phyloP scores from a whole-genome alignment of 2,797 vertebrate species.

The Mareca penelope region DNA sequence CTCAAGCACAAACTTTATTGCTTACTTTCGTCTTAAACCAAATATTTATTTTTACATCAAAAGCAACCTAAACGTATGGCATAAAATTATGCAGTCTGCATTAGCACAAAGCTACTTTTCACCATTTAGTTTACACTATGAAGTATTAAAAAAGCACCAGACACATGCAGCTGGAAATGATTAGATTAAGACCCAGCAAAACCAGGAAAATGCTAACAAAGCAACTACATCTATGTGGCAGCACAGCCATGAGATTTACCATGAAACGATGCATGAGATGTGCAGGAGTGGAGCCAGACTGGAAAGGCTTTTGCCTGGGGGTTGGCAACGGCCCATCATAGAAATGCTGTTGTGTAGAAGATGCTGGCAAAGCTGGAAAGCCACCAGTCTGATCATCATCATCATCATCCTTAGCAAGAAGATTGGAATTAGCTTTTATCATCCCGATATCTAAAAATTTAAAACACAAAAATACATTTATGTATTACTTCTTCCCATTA shows the following conservation, averaged over 20 bases:
- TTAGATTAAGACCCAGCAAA: background rate
- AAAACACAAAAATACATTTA: background rate
- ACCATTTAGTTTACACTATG: background rate
- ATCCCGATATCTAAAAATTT: conserved; percentile 81
- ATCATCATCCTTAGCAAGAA: conserved; percentile 70
- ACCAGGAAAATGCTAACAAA: background rate
- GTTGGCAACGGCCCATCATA: conserved; percentile 92
- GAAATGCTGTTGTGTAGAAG: conserved; percentile 66
- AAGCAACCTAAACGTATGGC: background rate
- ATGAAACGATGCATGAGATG: conserved; percentile 96
- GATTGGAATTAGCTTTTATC: conserved; percentile 74
- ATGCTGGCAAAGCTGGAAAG: conserved; percentile 45
- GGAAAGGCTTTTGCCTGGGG: conserved; percentile 90
- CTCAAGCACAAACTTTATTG: background rate
- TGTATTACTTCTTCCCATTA: background rate
- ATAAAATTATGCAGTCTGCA: background rate
- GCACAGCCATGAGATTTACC: conserved; percentile 74
- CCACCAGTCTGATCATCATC: conserved; percentile 72
- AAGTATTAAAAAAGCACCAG: background rate
- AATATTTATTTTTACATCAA: background rate
- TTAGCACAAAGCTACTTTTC: background rate
- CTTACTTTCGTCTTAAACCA: background rate
- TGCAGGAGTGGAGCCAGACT: conserved; percentile 89
- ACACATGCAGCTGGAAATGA: background rate
- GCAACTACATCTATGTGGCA: background rate